Conservation (phyloP, 2,113 vertebrate species). For the Ellobius talpinus region DNA sequence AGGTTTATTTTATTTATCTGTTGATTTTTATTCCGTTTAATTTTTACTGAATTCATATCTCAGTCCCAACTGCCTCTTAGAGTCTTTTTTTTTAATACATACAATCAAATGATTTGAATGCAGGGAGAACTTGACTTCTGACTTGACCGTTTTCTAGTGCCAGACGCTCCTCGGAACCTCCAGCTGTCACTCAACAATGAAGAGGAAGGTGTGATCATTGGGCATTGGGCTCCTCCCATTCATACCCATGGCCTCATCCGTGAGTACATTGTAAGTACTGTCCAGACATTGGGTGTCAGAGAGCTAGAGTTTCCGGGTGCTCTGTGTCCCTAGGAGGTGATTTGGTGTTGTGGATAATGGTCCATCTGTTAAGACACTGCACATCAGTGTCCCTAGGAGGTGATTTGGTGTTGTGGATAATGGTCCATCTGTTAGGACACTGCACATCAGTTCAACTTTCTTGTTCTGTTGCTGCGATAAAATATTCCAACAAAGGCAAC, state of each 20-base stretch:
- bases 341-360: not conserved
- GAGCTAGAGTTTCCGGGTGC: not conserved
- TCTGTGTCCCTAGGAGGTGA: not conserved
- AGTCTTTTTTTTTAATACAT: not conserved
- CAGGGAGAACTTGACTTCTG: not conserved
- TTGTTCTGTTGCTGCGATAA: not conserved
- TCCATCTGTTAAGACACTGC: rapidly evolving
- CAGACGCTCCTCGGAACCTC: constrained; percentile 93
- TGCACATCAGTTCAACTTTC: rapidly evolving
- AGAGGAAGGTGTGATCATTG: constrained; percentile 89
- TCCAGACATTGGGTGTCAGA: rapidly evolving
- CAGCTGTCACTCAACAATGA: constrained; percentile 91
- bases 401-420: not conserved
- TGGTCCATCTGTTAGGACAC: rapidly evolving
- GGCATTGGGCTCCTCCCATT: constrained; percentile 91
- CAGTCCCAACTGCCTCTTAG: not conserved
- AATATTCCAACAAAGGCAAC: not conserved
- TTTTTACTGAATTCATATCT: not conserved
- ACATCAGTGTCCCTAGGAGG: rapidly evolving
- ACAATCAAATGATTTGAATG: not conserved
- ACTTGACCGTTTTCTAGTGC: constrained; percentile 87
- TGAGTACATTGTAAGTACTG: constrained; percentile 94
- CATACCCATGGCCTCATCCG: constrained; percentile 93
- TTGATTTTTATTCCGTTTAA: not conserved
- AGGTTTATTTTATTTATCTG: not conserved